phyloP scores from a whole-genome alignment of 2,797 vertebrate species.

The Protonibea diacanthus region DNA sequence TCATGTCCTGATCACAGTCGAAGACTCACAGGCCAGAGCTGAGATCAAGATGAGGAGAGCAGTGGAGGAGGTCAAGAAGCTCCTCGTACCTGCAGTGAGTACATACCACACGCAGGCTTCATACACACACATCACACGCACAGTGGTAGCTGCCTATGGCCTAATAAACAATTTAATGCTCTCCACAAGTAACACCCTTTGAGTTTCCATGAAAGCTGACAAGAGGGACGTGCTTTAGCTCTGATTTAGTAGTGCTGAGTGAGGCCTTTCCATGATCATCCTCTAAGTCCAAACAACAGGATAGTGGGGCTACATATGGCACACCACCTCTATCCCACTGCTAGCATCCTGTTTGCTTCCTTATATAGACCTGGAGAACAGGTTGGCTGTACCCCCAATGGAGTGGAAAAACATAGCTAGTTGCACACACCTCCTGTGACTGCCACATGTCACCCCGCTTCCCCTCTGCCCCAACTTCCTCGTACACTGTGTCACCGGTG shows the following conservation, averaged over 20 bases:
- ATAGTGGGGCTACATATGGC: conserved; percentile 64
- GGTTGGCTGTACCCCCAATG: conserved; percentile 63
- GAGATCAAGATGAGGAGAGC: conserved; percentile 91
- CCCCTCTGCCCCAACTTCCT: conserved; percentile 62
- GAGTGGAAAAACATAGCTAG: conserved; percentile 66
- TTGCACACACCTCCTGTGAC: conserved; percentile 58
- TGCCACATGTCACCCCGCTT: conserved; percentile 64
- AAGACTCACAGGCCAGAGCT: conserved; percentile 88
- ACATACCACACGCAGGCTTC: conserved; percentile 28
- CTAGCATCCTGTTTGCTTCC: conserved; percentile 74
- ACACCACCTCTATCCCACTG: conserved; percentile 51
- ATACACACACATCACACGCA: neutral
- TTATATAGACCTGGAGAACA: conserved; percentile 69
- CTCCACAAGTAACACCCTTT: conserved; percentile 3
- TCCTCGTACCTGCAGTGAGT: conserved; percentile 90
- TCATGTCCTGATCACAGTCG: conserved; percentile 89
- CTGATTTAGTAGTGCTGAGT: conserved; percentile 35
- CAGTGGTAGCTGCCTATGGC: neutral
- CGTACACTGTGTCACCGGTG: conserved; percentile 43
- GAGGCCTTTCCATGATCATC: conserved; percentile 24
- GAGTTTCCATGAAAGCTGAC: conserved; percentile 12
- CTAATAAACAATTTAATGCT: conserved; percentile 15
- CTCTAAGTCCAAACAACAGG: conserved; percentile 32
- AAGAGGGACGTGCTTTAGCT: neutral
- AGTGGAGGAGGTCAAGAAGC: conserved; percentile 90